Evolutionary conservation across 2,797 vertebrate species (phyloP), one percentile per base, ranked within the genome.

Genomic region (Sebastes glaucus): DNA sequence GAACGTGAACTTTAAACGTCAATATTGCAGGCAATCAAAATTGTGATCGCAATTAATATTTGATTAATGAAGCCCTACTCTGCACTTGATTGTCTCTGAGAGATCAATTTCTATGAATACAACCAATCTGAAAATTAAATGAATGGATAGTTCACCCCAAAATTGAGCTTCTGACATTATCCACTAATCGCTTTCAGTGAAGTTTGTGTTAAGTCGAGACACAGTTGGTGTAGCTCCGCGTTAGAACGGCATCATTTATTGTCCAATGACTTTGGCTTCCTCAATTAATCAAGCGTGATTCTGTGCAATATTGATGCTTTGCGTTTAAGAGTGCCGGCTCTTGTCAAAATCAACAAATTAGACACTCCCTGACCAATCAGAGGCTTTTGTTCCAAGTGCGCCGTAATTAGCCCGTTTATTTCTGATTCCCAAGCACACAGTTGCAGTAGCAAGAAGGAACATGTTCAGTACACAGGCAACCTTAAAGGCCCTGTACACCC

Each of bases 341-440:
- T 57, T 23, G 46, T 77, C 61, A 30, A 65, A 74, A 71, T 78
- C 62, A 49, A 72, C 71, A 56, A 64, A 69, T 72, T 18, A 62
- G 49, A 67, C 56, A 13, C 73, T 30, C 32, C 10, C 59, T 66
- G 63, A 64, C 79, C 80, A 81, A 76, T 88, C 75, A 49, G 60
- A 60, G 38, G 35, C 42, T 5, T 75, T 80, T 76, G 63, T 85
- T 83, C 78, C 62, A 63, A 73, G 61, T 35, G 2, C 8, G 30
- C 25, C 0, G 3, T 42, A 71, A 82, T 80, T 66, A 71, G 73
- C 18, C n/a, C 0, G 1, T 67, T 64, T 65, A 63, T 68, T 67
- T 13, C 23, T 33, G 62, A 71, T 38, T 61, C 22, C 28, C 5
- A 61, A 32, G 46, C 33, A 32, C 33, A 42, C 49, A 55, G 22